Evolutionary conservation across 1,140 invertebrate species (phyloP).

Genomic region (Episyrphus balteatus): DNA sequence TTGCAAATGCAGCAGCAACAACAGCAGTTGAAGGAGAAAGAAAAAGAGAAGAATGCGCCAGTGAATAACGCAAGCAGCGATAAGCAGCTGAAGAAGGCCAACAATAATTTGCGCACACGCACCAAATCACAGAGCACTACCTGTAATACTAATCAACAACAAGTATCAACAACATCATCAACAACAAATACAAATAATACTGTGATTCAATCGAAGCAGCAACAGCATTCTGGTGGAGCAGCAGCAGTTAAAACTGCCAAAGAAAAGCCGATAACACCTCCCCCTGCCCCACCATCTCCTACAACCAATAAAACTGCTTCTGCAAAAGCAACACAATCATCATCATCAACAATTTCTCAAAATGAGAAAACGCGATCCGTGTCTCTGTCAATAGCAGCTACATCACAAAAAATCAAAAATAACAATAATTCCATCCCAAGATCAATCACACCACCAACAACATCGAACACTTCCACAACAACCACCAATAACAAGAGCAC

Average conservation of each 20-base stretch:
- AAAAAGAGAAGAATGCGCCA: constrained; percentile 14
- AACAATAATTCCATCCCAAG: not conserved
- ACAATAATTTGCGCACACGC: too few species aligned
- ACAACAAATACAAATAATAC: constrained; percentile 5
- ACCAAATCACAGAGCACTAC: too few species aligned
- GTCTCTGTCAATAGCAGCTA: not conserved
- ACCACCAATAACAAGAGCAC: constrained; percentile 19
- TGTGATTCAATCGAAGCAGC: constrained; percentile 3
- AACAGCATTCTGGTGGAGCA: not conserved
- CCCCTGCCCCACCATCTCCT: too few species aligned
- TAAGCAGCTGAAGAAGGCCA: too few species aligned
- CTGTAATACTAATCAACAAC: constrained; percentile 7
- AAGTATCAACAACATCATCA: constrained; percentile 12
- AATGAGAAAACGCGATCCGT: too few species aligned
- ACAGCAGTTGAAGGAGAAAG: constrained; percentile 15
- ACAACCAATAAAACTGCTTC: too few species aligned
- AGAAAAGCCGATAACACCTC: too few species aligned
- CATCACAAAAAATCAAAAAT: not conserved
- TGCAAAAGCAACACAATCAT: too few species aligned
- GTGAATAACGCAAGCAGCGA: too few species aligned
- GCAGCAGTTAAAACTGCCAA: too few species aligned
- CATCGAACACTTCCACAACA: constrained; percentile 8
- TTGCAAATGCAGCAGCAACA: constrained; percentile 4
- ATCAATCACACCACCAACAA: constrained; percentile 1
- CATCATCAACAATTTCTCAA: too few species aligned